Base-by-base conservation (phyloP, 2,113 vertebrate species). In the Petrocephalus microphthalmus region DNA sequence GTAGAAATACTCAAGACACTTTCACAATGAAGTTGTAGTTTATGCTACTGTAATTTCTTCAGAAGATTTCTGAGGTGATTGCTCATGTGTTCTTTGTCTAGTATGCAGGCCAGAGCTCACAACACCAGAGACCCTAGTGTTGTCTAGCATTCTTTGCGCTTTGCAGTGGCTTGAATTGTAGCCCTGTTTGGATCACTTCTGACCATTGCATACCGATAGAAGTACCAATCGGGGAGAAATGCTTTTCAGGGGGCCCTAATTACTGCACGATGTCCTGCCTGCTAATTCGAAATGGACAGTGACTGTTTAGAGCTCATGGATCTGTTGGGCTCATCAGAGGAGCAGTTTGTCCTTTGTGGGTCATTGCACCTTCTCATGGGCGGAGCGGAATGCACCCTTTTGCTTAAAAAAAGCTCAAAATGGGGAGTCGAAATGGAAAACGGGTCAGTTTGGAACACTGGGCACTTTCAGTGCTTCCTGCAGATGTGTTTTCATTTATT, bases 401-500 rank as follows among this genome's bases (percentile, higher is more conserved):
- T 13, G 7, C 37, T 78, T 74, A 78, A 78, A 78, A 78, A 78
- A 78, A 42, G 33, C 33, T 37, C 15, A 7, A 17, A 78, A 78
- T 37, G 71, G 17, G 15, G 29, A 78, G 71, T 78, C 37, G 29
- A 78, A 78, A 78, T 78, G 71, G 71, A 78, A 78, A 78, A 42
- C 33, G 33, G 71, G 71, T 78, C 71, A 78, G 71, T 78, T 78
- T 78, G 33, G 71, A 78, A 78, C 71, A 78, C 71, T 78, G 33
- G 33, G 33, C 71, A 10, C 33, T 78, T 17, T 37, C 37, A 42
- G 71, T 78, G 71, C 29, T 42, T 78, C 71, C 33, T 42, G 13
- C 19, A 29, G 33, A 78, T 78, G 71, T n/a, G 33, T 42, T 78
- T 78, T 78, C 71, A 78, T 42, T 78, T 42, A 78, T 78, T 78